Base-by-base conservation (phyloP, 1,140 invertebrate species). In the Euwallacea similis region DNA sequence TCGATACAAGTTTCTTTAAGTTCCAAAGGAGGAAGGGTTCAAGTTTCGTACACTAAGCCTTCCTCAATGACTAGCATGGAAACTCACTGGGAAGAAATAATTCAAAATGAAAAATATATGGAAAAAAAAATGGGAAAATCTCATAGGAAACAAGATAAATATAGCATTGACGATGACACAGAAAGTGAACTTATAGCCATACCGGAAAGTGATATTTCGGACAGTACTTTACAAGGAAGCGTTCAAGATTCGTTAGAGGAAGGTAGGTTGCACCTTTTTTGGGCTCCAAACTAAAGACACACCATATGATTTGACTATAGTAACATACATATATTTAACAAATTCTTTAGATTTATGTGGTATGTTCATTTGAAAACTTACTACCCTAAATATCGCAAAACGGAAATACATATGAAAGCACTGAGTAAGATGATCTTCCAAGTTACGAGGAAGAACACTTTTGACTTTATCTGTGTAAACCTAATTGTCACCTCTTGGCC, bases 161-260 rank as follows among this genome's bases (percentile, higher is more conserved):
- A 88, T 80, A 92, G 90, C 70, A 83, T 90, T 72, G 92, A 94
- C 81, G 92, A 95, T 81, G 93, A 93, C 76, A 90, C 90, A 7
- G 93, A 95, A 83, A 92, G 91, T 33, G 93, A 94, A 81, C 83
- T 95, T 75, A 92, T 93, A 70, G 92, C 90, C 68, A 94, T 95
- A 79, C 92, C 92, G 43, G 93, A 95, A 84, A 92, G 91, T 81
- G 91, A 93, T 78, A 90, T 91, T 80, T 93, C 92, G 41, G 91
- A 93, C 76, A 92, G 90, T 79, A 91, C 91, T 43, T 83, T 91
- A 55, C 89, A 92, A 77, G 89, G 88, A 63, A 91, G 89, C 75
- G 88, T 86, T 8, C 87, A 87, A 66, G 84, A 84, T 77, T 85
- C 83, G 15, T 83, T 86, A 58, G 84, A 84, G 4, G 85, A 86